Base-by-base conservation (phyloP, 1,140 invertebrate species). In the Drosophila kohkoa region DNA sequence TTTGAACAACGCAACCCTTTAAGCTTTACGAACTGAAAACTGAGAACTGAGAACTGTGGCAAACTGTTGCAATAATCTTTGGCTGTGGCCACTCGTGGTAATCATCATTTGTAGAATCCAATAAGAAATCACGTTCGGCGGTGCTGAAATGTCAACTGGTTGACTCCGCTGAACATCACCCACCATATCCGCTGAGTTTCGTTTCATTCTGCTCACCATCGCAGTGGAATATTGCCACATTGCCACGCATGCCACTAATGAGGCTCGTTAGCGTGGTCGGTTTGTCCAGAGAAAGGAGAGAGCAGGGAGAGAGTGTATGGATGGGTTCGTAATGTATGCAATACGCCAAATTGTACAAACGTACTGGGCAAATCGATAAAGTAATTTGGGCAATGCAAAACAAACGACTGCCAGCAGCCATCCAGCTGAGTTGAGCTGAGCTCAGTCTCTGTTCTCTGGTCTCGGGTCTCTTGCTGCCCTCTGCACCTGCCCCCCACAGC, bases 161-260 rank as follows among this genome's bases (percentile, higher is more conserved):
- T 54, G 28, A 54, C 51, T 54, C 35, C 35, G 1, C 28, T 25
- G 20, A 25, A 25, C 51, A 54, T 15, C 59, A 28, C 15, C 35
- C 11, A 63, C 16, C 48, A 38, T 5, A 25, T 25, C 20, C 20
- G 20, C 20, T 25, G 20, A 4, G 20, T 25, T 25, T 3, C 20
- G 20, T 25, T 25, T 2, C 62, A 32, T 54, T 32, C 15, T 20
- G n/a, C 16, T 10, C 6, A 15, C 49, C 11, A 25, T 49, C 48
- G 25, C 63, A 58, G 32, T 51, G 41, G 63, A 69, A 68, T 63
- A 79, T 76, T 60, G 68, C 75, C 78, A 66, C 78, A 79, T 74
- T 62, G 69, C 82, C 81, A 81, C 81, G 85, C 85, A 85, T 88
- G 81, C 81, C 85, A 89, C 85, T 89, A 89, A 89, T 89, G 85